Evolutionary conservation across 2,888 invertebrate genomes (phyloP).

Genomic region (Coenonympha arcania): DNA sequence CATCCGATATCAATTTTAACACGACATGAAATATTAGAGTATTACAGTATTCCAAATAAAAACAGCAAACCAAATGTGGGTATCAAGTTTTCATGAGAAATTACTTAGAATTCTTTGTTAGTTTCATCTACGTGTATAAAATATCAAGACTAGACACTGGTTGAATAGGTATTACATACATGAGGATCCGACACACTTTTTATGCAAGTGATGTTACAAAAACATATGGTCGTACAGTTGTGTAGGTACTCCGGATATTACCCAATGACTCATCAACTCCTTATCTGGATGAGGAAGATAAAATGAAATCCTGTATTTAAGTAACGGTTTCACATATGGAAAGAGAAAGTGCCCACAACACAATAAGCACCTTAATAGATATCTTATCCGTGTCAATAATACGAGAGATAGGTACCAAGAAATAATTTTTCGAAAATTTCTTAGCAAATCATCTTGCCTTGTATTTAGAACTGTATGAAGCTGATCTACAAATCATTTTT

Average conservation of each 20-base stretch:
- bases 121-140: conserved; percentile 8
- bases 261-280: conserved; percentile 52
- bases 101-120: conserved; percentile 5
- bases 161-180: conserved; percentile 17
- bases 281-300: conserved; percentile 59
- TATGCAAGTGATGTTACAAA: conserved; percentile 47
- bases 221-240: conserved; percentile 63
- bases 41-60: no score
- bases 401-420: neutral
- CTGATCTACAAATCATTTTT: no score
- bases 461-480: no score
- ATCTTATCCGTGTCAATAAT: neutral
- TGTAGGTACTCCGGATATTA: conserved; percentile 50
- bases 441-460: neutral
- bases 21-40: no score
- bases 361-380: neutral
- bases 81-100: neutral
- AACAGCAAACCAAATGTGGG: no score
- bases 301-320: conserved; percentile 43
- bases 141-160: conserved; percentile 1
- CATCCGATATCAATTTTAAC: no score
- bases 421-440: neutral
- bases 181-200: conserved; percentile 48
- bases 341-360: conserved; percentile 16
- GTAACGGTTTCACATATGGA: conserved; percentile 30